Evolutionary conservation across 2,888 invertebrate species (phyloP).

Genomic region (Rhamphomyia laevipes): DNA sequence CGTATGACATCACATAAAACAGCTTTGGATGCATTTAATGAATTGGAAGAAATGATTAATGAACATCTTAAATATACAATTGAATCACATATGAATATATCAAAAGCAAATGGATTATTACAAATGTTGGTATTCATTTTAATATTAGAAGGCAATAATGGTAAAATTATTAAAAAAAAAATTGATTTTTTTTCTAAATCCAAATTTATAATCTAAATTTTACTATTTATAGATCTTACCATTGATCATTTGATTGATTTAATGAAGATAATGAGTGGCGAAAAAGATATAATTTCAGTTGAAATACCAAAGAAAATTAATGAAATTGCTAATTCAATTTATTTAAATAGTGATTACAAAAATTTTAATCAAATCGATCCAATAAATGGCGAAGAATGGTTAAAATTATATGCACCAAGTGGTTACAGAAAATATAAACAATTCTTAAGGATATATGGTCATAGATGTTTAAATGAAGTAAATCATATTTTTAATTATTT

Average conservation of each 20-base stretch:
- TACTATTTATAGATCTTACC: conserved; percentile 46
- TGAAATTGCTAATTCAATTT: conserved; percentile 38
- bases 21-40: too few relatives aligned
- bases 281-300: conserved; percentile 58
- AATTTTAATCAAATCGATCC: conserved; percentile 42
- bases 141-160: background rate
- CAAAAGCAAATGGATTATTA: background rate
- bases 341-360: conserved; percentile 35
- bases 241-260: conserved; percentile 57
- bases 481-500: conserved; percentile 4
- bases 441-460: conserved; percentile 59
- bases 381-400: conserved; percentile 45
- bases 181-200: background rate
- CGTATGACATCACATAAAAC: too few relatives aligned
- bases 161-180: too few relatives aligned
- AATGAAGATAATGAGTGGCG: conserved; percentile 53
- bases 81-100: background rate
- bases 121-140: background rate
- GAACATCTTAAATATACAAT: too few relatives aligned
- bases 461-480: conserved; percentile 55
- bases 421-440: conserved; percentile 39
- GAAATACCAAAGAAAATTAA: conserved; percentile 52
- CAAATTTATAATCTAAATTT: background rate
- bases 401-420: conserved; percentile 41
- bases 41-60: too few relatives aligned